These are phyloP conservation scores for Uloborus diversus DNA, from an alignment of 1,140 invertebrate genomes.

Conservation along the genomic window DNA sequence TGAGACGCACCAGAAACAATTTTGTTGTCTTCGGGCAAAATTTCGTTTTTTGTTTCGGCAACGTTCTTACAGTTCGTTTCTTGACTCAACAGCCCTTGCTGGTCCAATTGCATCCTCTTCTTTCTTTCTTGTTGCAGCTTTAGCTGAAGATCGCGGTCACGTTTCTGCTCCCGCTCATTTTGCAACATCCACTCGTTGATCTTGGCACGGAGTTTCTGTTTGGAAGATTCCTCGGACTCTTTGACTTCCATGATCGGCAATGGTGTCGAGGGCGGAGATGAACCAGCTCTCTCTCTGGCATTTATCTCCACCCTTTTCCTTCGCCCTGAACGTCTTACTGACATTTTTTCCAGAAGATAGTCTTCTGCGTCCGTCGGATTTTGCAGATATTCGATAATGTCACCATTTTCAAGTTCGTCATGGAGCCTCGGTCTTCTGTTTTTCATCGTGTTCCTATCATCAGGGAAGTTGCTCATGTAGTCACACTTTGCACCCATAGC, in stretches of 20 bases:
- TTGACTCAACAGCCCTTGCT: not conserved
- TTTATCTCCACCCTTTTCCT: slow-evolving; percentile 74
- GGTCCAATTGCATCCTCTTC: slow-evolving; percentile 8
- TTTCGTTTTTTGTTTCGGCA: not conserved
- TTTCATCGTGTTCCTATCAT: slow-evolving; percentile 79
- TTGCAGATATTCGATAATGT: not conserved
- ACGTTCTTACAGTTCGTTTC: slow-evolving; percentile 8
- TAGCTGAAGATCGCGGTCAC: slow-evolving; percentile 1
- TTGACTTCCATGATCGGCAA: not conserved
- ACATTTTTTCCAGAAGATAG: slow-evolving; percentile 77
- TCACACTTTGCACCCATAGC: slow-evolving; percentile 50
- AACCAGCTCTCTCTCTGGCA: slow-evolving; percentile 73
- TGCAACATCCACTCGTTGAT: slow-evolving; percentile 47
- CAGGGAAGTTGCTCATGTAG: slow-evolving; percentile 68
- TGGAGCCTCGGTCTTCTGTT: slow-evolving; percentile 86
- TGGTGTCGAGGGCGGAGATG: slow-evolving; percentile 65
- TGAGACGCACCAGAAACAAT: not conserved
- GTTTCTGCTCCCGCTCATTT: slow-evolving; percentile 43
- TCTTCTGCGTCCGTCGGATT: slow-evolving; percentile 69
- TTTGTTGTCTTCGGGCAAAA: not conserved
- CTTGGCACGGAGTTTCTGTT: slow-evolving; percentile 32
- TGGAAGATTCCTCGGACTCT: slow-evolving; percentile 1
- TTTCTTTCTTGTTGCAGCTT: slow-evolving; percentile 31
- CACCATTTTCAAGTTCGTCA: slow-evolving; percentile 76
- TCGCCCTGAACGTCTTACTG: slow-evolving; percentile 80